Evolutionary conservation across 37 sponge, comb jelly and placozoan species (phyloP).

Genomic region (Halichondria panicea): DNA sequence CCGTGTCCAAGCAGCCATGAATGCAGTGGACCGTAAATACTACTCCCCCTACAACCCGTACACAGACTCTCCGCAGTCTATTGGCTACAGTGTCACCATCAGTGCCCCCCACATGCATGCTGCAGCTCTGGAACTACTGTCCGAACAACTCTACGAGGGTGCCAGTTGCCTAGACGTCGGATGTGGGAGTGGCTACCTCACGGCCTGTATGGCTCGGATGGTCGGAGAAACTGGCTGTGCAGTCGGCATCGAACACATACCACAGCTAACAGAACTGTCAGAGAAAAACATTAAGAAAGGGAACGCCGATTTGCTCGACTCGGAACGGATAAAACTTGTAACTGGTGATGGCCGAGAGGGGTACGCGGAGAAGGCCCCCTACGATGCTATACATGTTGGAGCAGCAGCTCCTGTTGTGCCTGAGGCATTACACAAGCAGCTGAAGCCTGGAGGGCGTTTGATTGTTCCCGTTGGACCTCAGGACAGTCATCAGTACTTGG

Average conservation of each 20-base stretch:
- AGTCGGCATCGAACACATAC: slow-evolving; percentile 96
- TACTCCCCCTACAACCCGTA: slow-evolving; percentile 78
- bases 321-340: slow-evolving; percentile 31
- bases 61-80: slow-evolving; percentile 91
- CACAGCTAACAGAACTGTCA: slow-evolving; percentile 80
- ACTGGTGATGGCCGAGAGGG: slow-evolving; percentile 93
- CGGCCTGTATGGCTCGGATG: slow-evolving; percentile 94
- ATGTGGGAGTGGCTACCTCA: slow-evolving; percentile 94
- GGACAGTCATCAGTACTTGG: slow-evolving; percentile 72
- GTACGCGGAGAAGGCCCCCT: slow-evolving; percentile 76
- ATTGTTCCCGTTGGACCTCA: slow-evolving; percentile 94
- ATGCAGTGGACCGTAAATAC: slow-evolving; percentile 73
- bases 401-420: slow-evolving; percentile 91
- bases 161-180: slow-evolving; percentile 85
- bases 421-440: slow-evolving; percentile 82
- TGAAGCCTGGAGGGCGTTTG: slow-evolving; percentile 89
- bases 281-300: slow-evolving; percentile 68
- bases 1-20: slow-evolving; percentile 84
- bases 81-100: slow-evolving; percentile 93
- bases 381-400: slow-evolving; percentile 98
- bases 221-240: slow-evolving; percentile 87
- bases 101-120: slow-evolving; percentile 99
- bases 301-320: slow-evolving; percentile 51
- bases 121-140: slow-evolving; percentile 87
- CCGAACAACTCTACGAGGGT: slow-evolving; percentile 79